Evolutionary conservation across 2,113 vertebrate species (phyloP), one percentile per base, ranked within the genome.

Genomic region (Tenrec ecaudatus): DNA sequence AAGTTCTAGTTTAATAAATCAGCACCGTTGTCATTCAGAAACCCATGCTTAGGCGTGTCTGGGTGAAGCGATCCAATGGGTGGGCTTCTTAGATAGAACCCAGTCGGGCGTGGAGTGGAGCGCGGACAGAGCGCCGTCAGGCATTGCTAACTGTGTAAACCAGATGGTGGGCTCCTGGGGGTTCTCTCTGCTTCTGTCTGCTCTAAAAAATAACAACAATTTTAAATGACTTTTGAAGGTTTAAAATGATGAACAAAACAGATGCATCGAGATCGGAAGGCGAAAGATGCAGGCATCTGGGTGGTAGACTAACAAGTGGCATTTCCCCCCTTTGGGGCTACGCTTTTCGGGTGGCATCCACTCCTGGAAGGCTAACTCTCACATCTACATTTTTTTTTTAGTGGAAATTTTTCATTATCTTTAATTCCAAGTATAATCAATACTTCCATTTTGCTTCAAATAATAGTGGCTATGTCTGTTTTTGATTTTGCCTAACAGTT

Each of bases 131-230:
- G 53, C 29, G 5, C 8, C 40, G 79, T 73, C 23, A 5, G 1
- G 31, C 17, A 29, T 2, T 66, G n/a, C 20, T 60, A 36, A 43
- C 12, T 19, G 29, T 29, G 76, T 58, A 66, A 53, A 36, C 17
- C 3, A 11, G 25, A 31, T 19, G 22, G 17, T 25, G 6, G 29
- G 2, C 2, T 0, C 25, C 2, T 19, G 1, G 3, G 0, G 8
- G 7, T 27, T 68, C 33, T 78, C 31, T 31, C n/a, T 79, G 69
- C 31, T 31, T 86, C 86, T 33, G 4, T 27, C 20, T 33, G 62
- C 36, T 71, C 75, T 19, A 73, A 89, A 58, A 15, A 29, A 75
- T 66, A 77, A 81, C 58, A 71, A 73, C 53, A 62, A 88, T 62
- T 62, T 79, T 80, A 23, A 27, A 58, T 80, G 64, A 17, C 6